Evolutionary conservation across 2,888 invertebrate genomes (phyloP), one percentile per base, ranked within the genome.

Genomic region (Brassicogethes aeneus): DNA sequence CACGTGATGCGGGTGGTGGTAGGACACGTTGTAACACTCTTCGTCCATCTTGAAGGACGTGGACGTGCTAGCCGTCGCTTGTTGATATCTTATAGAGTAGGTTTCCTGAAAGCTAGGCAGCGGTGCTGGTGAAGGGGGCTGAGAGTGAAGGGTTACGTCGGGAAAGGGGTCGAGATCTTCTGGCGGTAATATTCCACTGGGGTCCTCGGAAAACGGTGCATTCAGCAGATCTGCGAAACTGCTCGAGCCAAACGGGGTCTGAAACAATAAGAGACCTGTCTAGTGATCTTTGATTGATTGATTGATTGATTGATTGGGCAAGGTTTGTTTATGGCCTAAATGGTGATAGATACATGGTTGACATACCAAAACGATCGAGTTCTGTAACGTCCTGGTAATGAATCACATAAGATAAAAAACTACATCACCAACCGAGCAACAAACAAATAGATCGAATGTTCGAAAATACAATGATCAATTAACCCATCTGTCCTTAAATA

Each of bases 31-130:
- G 64, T 82, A 86, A 61, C 85, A 85, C 56, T 87, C 88, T 60
- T 88, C 88, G 64, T 88, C 88, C 87, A 88, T 87, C 69, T 88
- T 88, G 56, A 85, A 79, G 17, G 38, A 54, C 80, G 74, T 55
- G 76, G 74, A 32, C 73, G 71, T 63, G 79, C 73, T 65, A 76
- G 46, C 45, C 13, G 41, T 44, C 29, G 50, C 51, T 15, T 46
- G 34, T 34, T 37, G 51, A 61, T 84, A 84, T 47, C 84, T 80
- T 36, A 85, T 78, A 43, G 85, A 85, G 67, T 88, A 88, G 16
- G 87, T 90, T 70, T 90, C 90, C 72, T 90, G 86, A 71, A 89
- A 89, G 70, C 88, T 88, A 48, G 89, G 89, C 59, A 89, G 69
- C 35, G 75, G 74, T 35, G 84, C 77, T 34, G 68, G 65, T 7